Conservation (phyloP, 2,113 vertebrate species). For the Natator depressus region DNA sequence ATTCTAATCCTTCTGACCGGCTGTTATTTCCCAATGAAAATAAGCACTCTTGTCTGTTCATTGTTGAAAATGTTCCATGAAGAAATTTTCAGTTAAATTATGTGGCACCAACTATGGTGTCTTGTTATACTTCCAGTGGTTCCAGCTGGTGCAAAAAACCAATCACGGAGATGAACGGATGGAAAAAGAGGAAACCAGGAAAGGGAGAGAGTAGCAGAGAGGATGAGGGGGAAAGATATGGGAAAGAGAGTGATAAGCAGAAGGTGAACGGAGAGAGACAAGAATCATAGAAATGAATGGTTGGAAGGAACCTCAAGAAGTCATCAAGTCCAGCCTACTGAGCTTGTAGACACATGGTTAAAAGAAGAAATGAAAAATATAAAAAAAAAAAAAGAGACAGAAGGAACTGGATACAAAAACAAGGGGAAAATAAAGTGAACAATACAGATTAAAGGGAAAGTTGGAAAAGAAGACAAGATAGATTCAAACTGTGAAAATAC, state of each 20-base stretch:
- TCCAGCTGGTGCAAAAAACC: not conserved
- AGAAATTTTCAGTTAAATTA: not conserved
- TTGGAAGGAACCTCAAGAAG: not conserved
- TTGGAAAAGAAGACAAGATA: not conserved
- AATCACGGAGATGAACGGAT: not conserved
- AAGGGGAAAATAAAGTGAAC: not conserved
- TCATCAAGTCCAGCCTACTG: too few relatives aligned
- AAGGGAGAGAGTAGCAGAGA: not conserved
- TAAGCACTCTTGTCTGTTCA: not conserved
- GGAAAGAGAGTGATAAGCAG: not conserved
- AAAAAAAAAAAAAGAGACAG: not conserved
- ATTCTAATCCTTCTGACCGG: not conserved
- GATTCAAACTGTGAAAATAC: not conserved
- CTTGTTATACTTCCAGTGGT: not conserved
- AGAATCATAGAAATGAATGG: not conserved
- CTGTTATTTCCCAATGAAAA: not conserved
- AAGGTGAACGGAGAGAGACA: not conserved
- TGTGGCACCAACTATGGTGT: not conserved
- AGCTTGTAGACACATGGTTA: not conserved
- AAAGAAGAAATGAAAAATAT: not conserved
- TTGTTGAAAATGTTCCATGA: not conserved
- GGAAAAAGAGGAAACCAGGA: not conserved
- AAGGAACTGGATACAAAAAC: not conserved
- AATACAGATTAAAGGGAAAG: not conserved
- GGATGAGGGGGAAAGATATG: not conserved